A percentile compares a stretch with the other conserved stretches of the same genome.
phyloP scores from a whole-genome alignment of 64 coral and sea anemone species.

The Stichodactyla helianthus region DNA sequence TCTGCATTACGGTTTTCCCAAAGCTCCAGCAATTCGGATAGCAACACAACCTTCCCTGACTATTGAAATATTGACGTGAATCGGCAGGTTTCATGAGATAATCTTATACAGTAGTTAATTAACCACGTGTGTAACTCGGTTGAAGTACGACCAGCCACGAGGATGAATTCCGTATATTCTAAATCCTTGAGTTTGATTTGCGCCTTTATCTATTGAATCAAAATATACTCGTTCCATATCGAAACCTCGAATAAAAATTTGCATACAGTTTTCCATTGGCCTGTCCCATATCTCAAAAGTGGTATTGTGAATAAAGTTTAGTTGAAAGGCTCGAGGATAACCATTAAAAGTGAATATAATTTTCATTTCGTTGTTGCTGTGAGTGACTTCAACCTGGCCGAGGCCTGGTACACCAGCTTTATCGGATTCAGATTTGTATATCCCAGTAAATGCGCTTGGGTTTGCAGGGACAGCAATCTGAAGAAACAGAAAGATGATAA shows the following conservation, averaged over 20 bases:
- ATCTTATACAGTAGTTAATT: neutral
- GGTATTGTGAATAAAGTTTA: slow-evolving; percentile 25
- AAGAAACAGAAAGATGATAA: neutral
- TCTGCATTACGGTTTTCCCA: too few relatives aligned
- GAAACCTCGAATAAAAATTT: slow-evolving; percentile 23
- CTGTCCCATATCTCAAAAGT: slow-evolving; percentile 56
- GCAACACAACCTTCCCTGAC: too few relatives aligned
- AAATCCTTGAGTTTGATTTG: slow-evolving; percentile 17
- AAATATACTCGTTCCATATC: slow-evolving; percentile 50
- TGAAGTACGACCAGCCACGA: slow-evolving; percentile 40
- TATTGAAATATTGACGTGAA: too few relatives aligned
- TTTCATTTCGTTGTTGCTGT: neutral
- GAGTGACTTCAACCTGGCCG: neutral
- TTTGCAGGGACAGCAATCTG: neutral
- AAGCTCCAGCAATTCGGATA: too few relatives aligned
- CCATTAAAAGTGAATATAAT: neutral
- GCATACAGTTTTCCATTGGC: neutral
- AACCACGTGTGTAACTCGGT: neutral
- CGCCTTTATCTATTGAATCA: neutral
- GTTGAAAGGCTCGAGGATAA: neutral
- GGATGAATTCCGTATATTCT: slow-evolving; percentile 40
- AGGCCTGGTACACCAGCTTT: slow-evolving; percentile 23
- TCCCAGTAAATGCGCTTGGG: neutral
- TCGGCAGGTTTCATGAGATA: neutral
- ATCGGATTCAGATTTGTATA: slow-evolving; percentile 17